Evolutionary conservation across 2,113 vertebrate species (phyloP), one percentile per base, ranked within the genome.

Genomic region (Xiphorhynchus elegans): DNA sequence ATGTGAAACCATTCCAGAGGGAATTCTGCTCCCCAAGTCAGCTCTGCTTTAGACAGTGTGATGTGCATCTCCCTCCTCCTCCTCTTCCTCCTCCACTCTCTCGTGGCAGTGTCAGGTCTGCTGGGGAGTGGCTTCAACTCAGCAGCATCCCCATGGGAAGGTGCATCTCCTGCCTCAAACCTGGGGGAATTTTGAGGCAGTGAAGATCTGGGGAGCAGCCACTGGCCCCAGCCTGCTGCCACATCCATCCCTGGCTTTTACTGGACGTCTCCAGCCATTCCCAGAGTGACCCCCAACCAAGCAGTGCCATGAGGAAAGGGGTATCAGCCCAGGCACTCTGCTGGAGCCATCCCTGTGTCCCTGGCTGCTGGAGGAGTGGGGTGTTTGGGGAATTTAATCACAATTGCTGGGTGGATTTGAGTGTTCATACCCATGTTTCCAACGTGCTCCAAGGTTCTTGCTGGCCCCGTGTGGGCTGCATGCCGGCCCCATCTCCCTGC

Each of bases 121-220:
- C 46, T 39, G 6, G 67, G 56, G 90, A 66, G 35, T 0, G 0
- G 58, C 47, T 64, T 59, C 8, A 1, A 12, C 44, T 84, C 4
- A 0, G 29, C 58, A 6, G 37, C 37, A 14, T 72, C 29, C 33
- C 23, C 1, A 0, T 6, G 69, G 4, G 5, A 68, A 73, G 39
- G 58, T 7, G 2, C 84, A 52, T 31, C 68, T 81, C 58, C 78
- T 59, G 31, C 64, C 79, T 49, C 64, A 37, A 13, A 33, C 44
- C 13, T 2, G 28, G 31, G 80, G 20, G 9, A 21, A 7, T 25
- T 89, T 68, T 29, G 24, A 21, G 83, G 11, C 1, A 21, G 44
- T 11, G 60, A 50, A 35, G 82, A 21, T 2, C 1, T 10, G 9
- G 35, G 29, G 33, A 66, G 40, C 40, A 40, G 40, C 40, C 40